Base-by-base conservation (phyloP, 2,888 invertebrate species). In the Pecten maximus region DNA sequence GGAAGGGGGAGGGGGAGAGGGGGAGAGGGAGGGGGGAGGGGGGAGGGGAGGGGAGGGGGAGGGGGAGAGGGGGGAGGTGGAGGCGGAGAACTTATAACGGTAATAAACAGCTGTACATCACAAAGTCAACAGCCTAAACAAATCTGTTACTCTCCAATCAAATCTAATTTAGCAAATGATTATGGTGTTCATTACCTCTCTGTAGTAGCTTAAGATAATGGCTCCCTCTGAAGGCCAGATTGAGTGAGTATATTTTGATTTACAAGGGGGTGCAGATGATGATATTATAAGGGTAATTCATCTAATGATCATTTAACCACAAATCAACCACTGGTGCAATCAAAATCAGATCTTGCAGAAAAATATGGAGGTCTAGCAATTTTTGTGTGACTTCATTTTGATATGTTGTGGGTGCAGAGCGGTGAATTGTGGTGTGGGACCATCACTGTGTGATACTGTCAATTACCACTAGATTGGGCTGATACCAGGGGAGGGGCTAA, bases 401-500 rank as follows among this genome's bases (percentile, higher is more conserved):
- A 74, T 74, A 35, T 74, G 74, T 35, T 28, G 10, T 74, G 2
- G 10, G 74, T 35, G 35, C 35, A 35, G 10, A 2, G 74, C 8
- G 10, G 10, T 28, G 35, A 35, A 74, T 74, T 1, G 74, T 74
- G 74, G 74, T 16, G 28, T 35, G 35, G 74, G 74, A 35, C 35
- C 74, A 74, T 74, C 74, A 35, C 28, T 12, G 74, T 74, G 74
- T 74, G 74, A 74, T 74, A 10, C 12, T 74, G 74, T 74, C 35
- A 74, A 74, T 74, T 74, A 74, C 74, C 74, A 74, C 74, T 74
- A 74, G 74, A 74, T 74, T 28, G 74, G 8, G 74, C 74, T 74
- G 74, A 74, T 74, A 74, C 35, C 74, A 74, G 28, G 35, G 35
- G 74, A 74, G 74, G 74, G 74, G 74, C 28, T 74, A 15, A 74